Evolutionary conservation across 2,888 invertebrate genomes (phyloP).

Genomic region (Nebria brevicollis): DNA sequence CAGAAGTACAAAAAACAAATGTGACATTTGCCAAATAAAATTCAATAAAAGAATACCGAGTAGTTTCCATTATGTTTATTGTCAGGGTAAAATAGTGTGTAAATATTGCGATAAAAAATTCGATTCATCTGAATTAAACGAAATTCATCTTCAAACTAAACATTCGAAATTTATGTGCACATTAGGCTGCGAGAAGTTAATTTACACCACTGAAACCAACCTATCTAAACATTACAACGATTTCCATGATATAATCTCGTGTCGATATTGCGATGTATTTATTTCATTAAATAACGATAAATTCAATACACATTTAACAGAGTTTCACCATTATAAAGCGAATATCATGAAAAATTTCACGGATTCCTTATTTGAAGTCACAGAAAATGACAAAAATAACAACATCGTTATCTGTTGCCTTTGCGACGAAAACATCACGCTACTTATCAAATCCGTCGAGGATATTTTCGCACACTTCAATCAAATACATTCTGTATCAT

Average conservation of each 20-base stretch:
- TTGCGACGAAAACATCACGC: slow-evolving; percentile 41
- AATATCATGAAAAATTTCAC: slow-evolving; percentile 42
- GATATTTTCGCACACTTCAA: slow-evolving; percentile 32
- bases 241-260: slow-evolving; percentile 23
- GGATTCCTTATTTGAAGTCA: slow-evolving; percentile 40
- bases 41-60: slow-evolving; percentile 31
- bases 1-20: slow-evolving; percentile 21
- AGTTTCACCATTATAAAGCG: slow-evolving; percentile 35
- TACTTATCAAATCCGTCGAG: slow-evolving; percentile 20
- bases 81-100: slow-evolving; percentile 20
- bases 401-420: slow-evolving; percentile 43
- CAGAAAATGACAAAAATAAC: slow-evolving; percentile 28
- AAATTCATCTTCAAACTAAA: slow-evolving; percentile 17
- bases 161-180: slow-evolving; percentile 28
- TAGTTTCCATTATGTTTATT: slow-evolving; percentile 35
- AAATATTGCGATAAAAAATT: slow-evolving; percentile 32
- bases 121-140: neutral
- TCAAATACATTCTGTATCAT: slow-evolving; percentile 23
- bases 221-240: slow-evolving; percentile 34
- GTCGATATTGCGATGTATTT: slow-evolving; percentile 28
- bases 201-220: slow-evolving; percentile 22
- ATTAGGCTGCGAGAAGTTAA: slow-evolving; percentile 20
- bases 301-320: slow-evolving; percentile 18
- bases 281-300: slow-evolving; percentile 10
- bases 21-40: slow-evolving; percentile 12